Evolutionary conservation across 2,888 invertebrate genomes (phyloP), one percentile per base, ranked within the genome.

Genomic region (Calliopum simillimum): DNA sequence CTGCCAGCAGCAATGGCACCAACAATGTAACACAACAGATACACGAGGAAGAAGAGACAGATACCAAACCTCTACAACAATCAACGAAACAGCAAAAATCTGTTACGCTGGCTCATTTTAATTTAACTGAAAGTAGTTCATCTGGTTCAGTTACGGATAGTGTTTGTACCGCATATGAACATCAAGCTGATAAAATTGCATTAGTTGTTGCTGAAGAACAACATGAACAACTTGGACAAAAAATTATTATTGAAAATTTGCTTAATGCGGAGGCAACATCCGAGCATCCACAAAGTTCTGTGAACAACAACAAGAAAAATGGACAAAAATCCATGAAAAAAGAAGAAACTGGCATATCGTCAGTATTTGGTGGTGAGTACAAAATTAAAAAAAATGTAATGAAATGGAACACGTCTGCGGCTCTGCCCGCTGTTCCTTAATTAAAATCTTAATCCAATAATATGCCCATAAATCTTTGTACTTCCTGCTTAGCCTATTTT

Each of bases 71-170:
- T n/a, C n/a, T 25, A 49, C 63, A 14, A 64, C 65, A 1, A 73
- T 72, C 12, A 8, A 69, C 5, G 67, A 76, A 33, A 12, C 49
- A 5, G 12, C 81, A 21, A n/a, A 73, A 69, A 71, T 11, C 67
- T 8, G 23, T 58, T 16, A 64, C 77, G 74, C 78, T 86, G 68
- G 73, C 76, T 2, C 82, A 80, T 8, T 74, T 81, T 5, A 87
- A 87, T 74, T 82, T 90, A 68, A 90, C 90, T 1, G 90, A 90
- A 80, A 90, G 90, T 80, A 90, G 90, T 77, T 90, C 90, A 33
- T 90, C 90, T 69, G 90, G 90, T 62, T 90, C 90, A 2, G 84
- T 90, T 69, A 90, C 90, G 33, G 90, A 90, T 76, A 90, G 90
- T 80, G 86, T 90, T 70, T 89, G 90, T 76, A 90, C 90, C 13